Evolutionary conservation across 2,888 invertebrate genomes (phyloP), one percentile per base, ranked within the genome.

Genomic region (Ypsolopha sequella): DNA sequence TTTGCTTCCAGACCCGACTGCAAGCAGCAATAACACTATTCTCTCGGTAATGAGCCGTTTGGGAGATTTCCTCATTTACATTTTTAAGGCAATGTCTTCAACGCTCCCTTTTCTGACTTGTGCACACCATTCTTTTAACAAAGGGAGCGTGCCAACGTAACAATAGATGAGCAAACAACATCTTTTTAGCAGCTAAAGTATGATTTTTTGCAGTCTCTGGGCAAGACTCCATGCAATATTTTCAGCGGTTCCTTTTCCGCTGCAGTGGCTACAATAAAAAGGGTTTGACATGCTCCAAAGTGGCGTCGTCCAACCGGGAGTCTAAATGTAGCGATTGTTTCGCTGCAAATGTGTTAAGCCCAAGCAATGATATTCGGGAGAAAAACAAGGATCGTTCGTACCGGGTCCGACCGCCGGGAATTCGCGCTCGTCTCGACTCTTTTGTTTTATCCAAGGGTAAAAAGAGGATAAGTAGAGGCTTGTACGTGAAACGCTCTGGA

Each of bases 311-410:
- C 24, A 24, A n/a, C n/a, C n/a, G n/a, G n/a, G n/a, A n/a, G n/a
- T n/a, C n/a, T n/a, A n/a, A n/a, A 24, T 24, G 24, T 24, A 24
- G 24, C 24, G 24, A 24, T 24, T 24, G 2, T 24, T 24, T 24
- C 24, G 24, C 24, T 24, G 24, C 24, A 33, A 46, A n/a, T n/a
- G 36, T 34, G 41, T 9, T 4, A 61, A 64, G 64, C 55, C 60
- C 69, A 70, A 71, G 73, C 76, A 78, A 80, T 79, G 73, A 79
- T 80, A 79, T 79, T 81, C 76, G 69, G 71, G 75, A 68, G 68
- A 80, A 81, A 82, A 81, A 76, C 71, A 76, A 75, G 74, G 78
- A 76, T 73, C 74, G 76, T 76, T 76, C 64, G 2, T 24, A 24
- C 24, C 68, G 66, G 65, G 68, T 24, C 3, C 36, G n/a, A 50